Evolutionary conservation across 2,797 vertebrate species (phyloP).

Genomic region (Psittacula derbiana): DNA sequence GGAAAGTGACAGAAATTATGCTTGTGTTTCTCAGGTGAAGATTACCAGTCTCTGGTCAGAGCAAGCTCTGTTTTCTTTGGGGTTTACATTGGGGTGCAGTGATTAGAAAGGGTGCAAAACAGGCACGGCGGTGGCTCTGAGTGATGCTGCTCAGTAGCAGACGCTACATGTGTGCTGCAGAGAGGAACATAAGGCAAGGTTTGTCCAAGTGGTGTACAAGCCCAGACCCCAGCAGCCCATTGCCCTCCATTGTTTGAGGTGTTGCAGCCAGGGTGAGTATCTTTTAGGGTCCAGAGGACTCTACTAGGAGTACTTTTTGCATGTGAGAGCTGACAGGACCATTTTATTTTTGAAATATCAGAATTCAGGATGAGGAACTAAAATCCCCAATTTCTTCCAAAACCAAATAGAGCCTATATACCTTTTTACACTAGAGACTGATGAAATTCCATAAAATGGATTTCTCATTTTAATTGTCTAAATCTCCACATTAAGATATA

Average conservation of each 20-base stretch:
- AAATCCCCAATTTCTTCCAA: not conserved
- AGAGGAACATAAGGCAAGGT: not conserved
- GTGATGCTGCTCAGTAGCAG: not conserved
- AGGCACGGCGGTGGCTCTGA: not conserved
- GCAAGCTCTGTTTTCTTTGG: not conserved
- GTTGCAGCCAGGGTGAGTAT: not conserved
- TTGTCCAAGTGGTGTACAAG: not conserved
- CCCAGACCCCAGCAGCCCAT: not conserved
- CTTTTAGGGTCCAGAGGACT: not conserved
- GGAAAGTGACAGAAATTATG: not conserved
- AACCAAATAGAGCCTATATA: not conserved
- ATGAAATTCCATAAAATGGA: not conserved
- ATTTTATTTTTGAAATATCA: not conserved
- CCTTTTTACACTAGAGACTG: not conserved
- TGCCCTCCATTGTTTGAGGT: not conserved
- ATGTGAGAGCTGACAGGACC: not conserved
- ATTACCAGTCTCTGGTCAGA: not conserved
- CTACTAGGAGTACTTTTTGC: not conserved
- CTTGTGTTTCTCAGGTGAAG: not conserved
- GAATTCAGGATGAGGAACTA: not conserved
- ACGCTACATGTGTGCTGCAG: accelerated
- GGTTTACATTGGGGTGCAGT: not conserved
- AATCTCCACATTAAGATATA: not conserved
- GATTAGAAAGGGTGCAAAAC: not conserved
- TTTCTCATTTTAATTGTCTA: not conserved